Base-by-base conservation (phyloP, 2,888 invertebrate species). In the Physocephala rufipes region DNA sequence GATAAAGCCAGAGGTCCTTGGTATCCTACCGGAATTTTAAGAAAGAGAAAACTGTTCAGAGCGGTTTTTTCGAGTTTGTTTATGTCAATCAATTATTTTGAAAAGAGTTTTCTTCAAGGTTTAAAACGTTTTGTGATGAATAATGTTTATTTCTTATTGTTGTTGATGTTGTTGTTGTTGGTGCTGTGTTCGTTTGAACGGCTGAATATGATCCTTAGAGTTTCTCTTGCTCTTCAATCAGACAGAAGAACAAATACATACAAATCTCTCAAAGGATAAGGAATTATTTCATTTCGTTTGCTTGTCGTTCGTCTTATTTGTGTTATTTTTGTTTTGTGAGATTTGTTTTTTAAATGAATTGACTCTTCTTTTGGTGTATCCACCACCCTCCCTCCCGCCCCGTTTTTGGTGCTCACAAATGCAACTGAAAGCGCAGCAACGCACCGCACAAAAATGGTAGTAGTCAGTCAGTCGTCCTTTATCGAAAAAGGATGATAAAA, bases 211-310 rank as follows among this genome's bases (percentile, higher is more conserved):
- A 68, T 68, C 68, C n/a, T 68, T 68, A 51, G 62, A 68, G 62
- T 62, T 62, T 15, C 68, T 36, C 5, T 9, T 62, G 49, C 81
- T 82, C 82, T 82, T 82, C 82, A 83, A 83, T 83, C 83, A 83
- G 83, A 82, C 83, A 81, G 82, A 82, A 83, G 82, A 82, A 82
- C 83, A 82, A 72, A 77, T 24, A 80, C 80, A 82, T 45, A 28
- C 59, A 67, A 24, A 58, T 16, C 55, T 55, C n/a, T 43, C 16
- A 43, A 36, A 61, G 59, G 62, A 36, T 28, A 61, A 68, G 68
- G 51, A 68, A 67, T 67, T 67, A 67, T 68, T 68, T 68, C 30
- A 68, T 62, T 68, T 68, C 51, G 68, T 62, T 36, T 19, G 49
- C 58, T 58, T 67, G 43, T 24, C 19, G 26, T 24, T 15, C 28